Evolutionary conservation across 2,113 vertebrate species (phyloP).

Genomic region (Dasyprocta punctata): DNA sequence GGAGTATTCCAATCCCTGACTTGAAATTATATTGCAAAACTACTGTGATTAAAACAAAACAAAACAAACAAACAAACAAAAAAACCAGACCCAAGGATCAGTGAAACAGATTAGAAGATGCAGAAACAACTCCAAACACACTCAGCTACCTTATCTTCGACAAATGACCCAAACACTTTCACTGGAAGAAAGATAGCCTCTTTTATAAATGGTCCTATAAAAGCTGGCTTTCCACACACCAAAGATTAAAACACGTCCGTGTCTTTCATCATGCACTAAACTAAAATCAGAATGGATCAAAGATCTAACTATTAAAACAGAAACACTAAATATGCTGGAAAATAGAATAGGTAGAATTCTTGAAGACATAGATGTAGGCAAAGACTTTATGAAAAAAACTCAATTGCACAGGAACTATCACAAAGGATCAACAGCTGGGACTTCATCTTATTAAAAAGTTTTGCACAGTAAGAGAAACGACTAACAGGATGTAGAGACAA

Average conservation of each 20-base stretch:
- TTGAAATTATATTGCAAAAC: background rate
- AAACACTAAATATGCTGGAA: background rate
- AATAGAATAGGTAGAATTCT: background rate
- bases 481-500: background rate
- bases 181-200: background rate
- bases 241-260: background rate
- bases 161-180: background rate
- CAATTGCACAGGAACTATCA: background rate
- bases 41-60: too few species aligned
- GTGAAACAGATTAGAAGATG: background rate
- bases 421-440: background rate
- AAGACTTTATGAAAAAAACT: background rate
- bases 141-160: background rate
- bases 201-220: background rate
- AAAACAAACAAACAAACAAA: too few species aligned
- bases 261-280: background rate
- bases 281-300: background rate
- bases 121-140: background rate
- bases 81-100: background rate
- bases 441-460: background rate
- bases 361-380: background rate
- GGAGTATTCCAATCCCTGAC: background rate
- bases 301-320: background rate
- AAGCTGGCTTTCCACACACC: background rate
- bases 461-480: background rate